Percentiles rank a stretch among this genome's conserved stretches.
These are phyloP conservation scores for Crossocerus cetratus DNA, from an alignment of 2,888 invertebrate species.

Conservation along the genomic window DNA sequence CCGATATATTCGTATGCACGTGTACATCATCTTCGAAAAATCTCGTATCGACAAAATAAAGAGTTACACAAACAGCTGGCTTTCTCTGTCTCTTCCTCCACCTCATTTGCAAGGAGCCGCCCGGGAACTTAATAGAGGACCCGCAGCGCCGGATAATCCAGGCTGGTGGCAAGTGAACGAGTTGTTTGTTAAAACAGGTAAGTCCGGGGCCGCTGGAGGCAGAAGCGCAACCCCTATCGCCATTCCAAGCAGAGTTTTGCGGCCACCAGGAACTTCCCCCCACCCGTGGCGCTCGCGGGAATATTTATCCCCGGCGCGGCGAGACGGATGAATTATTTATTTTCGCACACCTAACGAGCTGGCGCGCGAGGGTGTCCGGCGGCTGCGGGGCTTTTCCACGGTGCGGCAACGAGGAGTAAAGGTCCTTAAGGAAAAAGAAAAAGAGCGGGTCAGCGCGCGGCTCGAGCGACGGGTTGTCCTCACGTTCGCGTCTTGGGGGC, in stretches of 20 bases:
- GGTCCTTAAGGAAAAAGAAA: neutral
- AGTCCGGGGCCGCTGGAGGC: no score
- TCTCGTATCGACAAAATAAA: conserved; percentile 14
- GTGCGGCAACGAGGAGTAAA: no score
- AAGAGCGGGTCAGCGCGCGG: neutral
- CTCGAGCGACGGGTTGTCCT: neutral
- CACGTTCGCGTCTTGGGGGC: neutral
- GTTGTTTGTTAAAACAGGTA: no score
- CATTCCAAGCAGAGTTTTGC: neutral
- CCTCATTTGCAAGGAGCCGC: neutral
- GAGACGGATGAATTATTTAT: conserved; percentile 65
- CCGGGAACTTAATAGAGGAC: no score
- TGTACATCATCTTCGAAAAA: conserved; percentile 10
- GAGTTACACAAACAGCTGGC: neutral
- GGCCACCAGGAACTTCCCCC: conserved; percentile 17
- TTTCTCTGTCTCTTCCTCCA: neutral
- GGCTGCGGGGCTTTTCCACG: neutral
- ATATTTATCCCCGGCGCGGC: conserved; percentile 57
- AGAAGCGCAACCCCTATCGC: neutral
- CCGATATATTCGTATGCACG: conserved; percentile 9
- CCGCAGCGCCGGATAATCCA: no score
- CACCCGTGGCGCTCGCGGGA: no score
- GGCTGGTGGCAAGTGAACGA: no score
- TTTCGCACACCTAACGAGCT: conserved; percentile 65
- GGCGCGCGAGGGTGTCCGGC: conserved; percentile 17